phyloP scores from a whole-genome alignment of 2,888 invertebrate genomes.

The Cyrtodaria siliqua region DNA sequence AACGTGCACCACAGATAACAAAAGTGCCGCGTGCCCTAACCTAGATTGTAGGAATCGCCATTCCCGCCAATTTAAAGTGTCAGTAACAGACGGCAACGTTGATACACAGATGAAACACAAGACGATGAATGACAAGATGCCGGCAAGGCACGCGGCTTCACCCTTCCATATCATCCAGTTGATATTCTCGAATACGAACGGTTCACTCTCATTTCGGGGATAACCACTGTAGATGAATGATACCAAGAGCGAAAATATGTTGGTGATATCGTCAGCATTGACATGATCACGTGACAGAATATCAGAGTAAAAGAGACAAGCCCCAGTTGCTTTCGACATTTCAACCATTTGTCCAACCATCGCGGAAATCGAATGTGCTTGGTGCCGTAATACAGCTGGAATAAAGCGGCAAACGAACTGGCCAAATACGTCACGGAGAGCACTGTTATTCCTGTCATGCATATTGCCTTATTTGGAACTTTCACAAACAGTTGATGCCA shows the following conservation, averaged over 20 bases:
- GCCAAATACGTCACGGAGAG: slow-evolving; percentile 80
- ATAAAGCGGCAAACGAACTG: slow-evolving; percentile 73
- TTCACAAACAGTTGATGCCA: slow-evolving; percentile 79
- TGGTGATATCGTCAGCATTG: slow-evolving; percentile 76
- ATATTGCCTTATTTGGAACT: slow-evolving; percentile 77
- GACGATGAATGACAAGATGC: slow-evolving; percentile 73
- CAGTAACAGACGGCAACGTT: slow-evolving; percentile 76
- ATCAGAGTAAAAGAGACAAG: slow-evolving; percentile 75
- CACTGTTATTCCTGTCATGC: slow-evolving; percentile 79
- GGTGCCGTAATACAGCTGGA: slow-evolving; percentile 75
- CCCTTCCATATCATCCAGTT: slow-evolving; percentile 80
- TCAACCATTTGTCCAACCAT: slow-evolving; percentile 78
- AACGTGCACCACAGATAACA: slow-evolving; percentile 73
- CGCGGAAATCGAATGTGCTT: slow-evolving; percentile 78
- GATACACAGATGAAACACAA: slow-evolving; percentile 74
- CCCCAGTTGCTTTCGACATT: slow-evolving; percentile 77
- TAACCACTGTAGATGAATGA: slow-evolving; percentile 46
- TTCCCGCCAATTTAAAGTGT: slow-evolving; percentile 79
- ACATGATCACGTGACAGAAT: slow-evolving; percentile 75
- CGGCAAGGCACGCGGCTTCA: slow-evolving; percentile 75
- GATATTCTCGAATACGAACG: slow-evolving; percentile 48
- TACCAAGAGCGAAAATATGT: slow-evolving; percentile 77
- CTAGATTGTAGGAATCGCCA: slow-evolving; percentile 81
- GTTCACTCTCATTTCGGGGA: slow-evolving; percentile 67
- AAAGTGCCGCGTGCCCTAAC: slow-evolving; percentile 71